Evolutionary conservation across 2,113 vertebrate genomes (phyloP).

Genomic region (Eulemur macaco): DNA sequence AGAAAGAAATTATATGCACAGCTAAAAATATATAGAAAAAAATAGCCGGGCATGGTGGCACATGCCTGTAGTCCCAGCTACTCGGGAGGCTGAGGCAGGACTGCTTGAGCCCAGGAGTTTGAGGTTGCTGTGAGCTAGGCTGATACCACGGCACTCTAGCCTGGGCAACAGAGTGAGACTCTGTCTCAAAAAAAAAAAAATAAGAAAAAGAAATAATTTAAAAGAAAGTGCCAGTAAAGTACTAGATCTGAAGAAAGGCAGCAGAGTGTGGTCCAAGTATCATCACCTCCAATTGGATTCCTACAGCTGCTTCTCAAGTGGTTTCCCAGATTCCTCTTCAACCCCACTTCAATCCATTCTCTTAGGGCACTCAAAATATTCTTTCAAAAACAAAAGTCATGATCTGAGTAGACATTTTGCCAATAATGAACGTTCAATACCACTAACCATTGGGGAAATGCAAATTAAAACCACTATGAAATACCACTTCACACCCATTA

Average conservation of each 20-base stretch:
- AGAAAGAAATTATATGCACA: too few relatives aligned
- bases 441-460: background rate
- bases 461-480: slow-evolving; percentile 20
- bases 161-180: too few relatives aligned
- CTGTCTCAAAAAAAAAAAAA: too few relatives aligned
- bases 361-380: slow-evolving; percentile 7
- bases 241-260: background rate
- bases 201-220: too few relatives aligned
- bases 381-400: background rate
- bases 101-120: too few relatives aligned
- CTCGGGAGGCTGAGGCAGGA: too few relatives aligned
- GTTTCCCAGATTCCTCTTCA: background rate
- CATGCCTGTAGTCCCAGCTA: too few relatives aligned
- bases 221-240: background rate
- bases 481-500: background rate
- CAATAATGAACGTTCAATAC: background rate
- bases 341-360: background rate
- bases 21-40: too few relatives aligned
- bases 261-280: background rate
- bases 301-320: background rate
- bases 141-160: too few relatives aligned
- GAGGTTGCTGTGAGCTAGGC: too few relatives aligned
- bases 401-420: background rate
- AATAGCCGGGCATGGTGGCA: too few relatives aligned
- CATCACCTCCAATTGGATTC: background rate